These are phyloP conservation scores for Leptinotarsa tumamoca DNA, from an alignment of 2,888 invertebrate species.

Conservation along the genomic window DNA sequence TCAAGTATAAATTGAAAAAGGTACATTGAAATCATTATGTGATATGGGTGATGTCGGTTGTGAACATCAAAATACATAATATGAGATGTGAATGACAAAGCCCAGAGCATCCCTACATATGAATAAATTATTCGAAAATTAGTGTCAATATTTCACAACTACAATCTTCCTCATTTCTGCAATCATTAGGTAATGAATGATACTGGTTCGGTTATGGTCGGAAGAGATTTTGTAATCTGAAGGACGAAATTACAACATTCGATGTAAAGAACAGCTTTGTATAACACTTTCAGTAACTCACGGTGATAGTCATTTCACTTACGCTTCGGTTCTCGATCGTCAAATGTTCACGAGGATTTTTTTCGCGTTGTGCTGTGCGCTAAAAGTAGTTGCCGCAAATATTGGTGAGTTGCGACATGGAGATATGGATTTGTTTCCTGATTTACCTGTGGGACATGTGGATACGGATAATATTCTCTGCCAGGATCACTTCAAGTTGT, in stretches of 20 bases:
- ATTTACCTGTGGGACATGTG: conserved; percentile 52
- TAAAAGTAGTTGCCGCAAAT: conserved; percentile 30
- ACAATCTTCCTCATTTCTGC: conserved; percentile 24
- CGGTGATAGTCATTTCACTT: conserved; percentile 48
- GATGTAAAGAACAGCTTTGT: conserved; percentile 38
- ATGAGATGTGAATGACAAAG: background rate
- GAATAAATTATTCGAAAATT: background rate
- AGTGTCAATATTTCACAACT: background rate
- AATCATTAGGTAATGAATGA: conserved; percentile 21
- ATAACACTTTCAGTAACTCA: conserved; percentile 46
- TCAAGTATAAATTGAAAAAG: no score
- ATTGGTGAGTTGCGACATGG: conserved; percentile 23
- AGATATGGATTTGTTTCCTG: conserved; percentile 53
- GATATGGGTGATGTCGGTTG: background rate
- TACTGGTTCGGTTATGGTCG: conserved; percentile 24
- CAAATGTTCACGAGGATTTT: conserved; percentile 44
- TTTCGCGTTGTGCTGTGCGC: conserved; percentile 40
- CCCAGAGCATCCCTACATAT: background rate
- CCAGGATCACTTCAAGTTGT: conserved; percentile 55
- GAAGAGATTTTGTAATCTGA: conserved; percentile 35
- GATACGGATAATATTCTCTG: conserved; percentile 55
- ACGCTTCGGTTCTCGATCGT: conserved; percentile 34
- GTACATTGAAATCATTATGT: no score
- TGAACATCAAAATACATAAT: background rate
- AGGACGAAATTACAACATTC: conserved; percentile 43